Conservation (phyloP, 2,113 vertebrate genomes). For the Pungitius pungitius region DNA sequence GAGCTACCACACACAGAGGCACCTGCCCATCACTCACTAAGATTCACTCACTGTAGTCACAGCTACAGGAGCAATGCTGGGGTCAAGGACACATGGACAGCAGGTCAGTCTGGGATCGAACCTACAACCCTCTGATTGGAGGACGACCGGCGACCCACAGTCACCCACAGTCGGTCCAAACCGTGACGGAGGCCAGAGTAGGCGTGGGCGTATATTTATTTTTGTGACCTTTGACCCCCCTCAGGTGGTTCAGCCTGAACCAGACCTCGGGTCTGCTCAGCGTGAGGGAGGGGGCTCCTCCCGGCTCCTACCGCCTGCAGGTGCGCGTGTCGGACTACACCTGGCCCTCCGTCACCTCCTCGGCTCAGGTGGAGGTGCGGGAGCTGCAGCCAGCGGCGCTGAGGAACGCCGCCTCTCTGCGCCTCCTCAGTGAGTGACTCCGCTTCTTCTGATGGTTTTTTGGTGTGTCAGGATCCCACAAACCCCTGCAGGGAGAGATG, state of each 20-base stretch:
- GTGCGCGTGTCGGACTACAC: constrained; percentile 85
- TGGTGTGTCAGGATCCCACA: background rate
- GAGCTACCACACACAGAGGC: too few species aligned
- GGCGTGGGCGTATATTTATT: background rate
- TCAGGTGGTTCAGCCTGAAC: constrained; percentile 86
- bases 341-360: constrained; percentile 90
- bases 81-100: too few species aligned
- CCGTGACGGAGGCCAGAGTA: background rate
- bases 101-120: too few species aligned
- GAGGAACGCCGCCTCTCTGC: constrained; percentile 83
- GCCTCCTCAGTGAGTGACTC: constrained; percentile 82
- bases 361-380: constrained; percentile 80
- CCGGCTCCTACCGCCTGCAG: constrained; percentile 82
- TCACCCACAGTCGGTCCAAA: too few species aligned
- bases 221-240: background rate
- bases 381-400: constrained; percentile 83
- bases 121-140: too few species aligned
- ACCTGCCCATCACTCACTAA: too few species aligned
- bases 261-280: constrained; percentile 86
- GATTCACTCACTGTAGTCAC: too few species aligned
- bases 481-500: background rate
- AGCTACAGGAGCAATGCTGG: too few species aligned
- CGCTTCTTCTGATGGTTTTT: background rate
- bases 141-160: too few species aligned
- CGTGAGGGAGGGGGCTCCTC: constrained; percentile 82